A percentile compares a stretch with the other conserved stretches of the same genome.
These are phyloP conservation scores for Glaucopsyche alexis DNA, from an alignment of 2,888 invertebrate genomes.

Conservation along the genomic window DNA sequence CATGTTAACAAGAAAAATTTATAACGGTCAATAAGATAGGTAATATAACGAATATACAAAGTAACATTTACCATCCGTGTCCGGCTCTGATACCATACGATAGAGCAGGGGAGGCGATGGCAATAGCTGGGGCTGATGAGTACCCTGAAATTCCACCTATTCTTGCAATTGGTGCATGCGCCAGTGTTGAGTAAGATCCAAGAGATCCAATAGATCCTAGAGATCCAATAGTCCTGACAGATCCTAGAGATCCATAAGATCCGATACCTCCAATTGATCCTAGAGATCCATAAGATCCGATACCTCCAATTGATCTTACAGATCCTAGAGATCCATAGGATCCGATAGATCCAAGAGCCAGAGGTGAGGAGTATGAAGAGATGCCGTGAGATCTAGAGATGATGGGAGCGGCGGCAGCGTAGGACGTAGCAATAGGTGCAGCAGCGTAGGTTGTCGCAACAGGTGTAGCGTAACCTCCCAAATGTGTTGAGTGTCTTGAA, in stretches of 20 bases:
- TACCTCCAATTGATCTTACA: background rate
- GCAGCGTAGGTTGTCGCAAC: constrained; percentile 45
- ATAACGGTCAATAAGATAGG: background rate
- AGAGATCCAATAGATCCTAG: background rate
- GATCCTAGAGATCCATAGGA: constrained; percentile 2
- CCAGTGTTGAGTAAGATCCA: constrained; percentile 1
- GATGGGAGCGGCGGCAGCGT: constrained; percentile 41
- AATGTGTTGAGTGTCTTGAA: constrained; percentile 59
- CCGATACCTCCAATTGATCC: background rate
- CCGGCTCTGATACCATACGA: constrained; percentile 80
- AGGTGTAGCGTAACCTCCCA: constrained; percentile 38
- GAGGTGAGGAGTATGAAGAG: background rate
- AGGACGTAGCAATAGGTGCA: constrained; percentile 47
- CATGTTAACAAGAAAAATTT: constrained; percentile 13
- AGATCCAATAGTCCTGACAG: background rate
- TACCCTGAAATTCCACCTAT: constrained; percentile 51
- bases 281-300: background rate
- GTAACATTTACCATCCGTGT: constrained; percentile 62
- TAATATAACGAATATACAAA: constrained; percentile 30
- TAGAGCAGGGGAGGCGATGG: constrained; percentile 79
- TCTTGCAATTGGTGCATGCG: constrained; percentile 2
- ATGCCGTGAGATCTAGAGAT: constrained; percentile 42
- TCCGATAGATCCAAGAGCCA: background rate
- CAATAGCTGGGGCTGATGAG: constrained; percentile 69
- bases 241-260: background rate